A percentile compares a stretch with the other conserved stretches of the same genome.
Conservation (phyloP, 2,797 vertebrate species). For the Mormyrops attenuatus region DNA sequence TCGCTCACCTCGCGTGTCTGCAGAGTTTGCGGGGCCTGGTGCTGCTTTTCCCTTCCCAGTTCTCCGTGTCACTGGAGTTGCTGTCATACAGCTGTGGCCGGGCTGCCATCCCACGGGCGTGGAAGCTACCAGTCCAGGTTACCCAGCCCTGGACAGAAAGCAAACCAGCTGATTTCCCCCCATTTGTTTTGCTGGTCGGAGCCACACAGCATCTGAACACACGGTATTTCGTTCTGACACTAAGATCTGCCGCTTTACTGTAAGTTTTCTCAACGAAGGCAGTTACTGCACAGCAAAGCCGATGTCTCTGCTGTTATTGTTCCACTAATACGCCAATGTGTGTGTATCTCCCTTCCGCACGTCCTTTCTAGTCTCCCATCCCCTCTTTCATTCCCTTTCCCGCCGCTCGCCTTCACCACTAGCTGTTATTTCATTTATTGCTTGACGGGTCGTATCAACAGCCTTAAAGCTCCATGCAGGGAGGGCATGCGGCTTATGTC, state of each 20-base stretch:
- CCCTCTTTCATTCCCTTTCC: background rate
- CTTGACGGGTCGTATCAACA: background rate
- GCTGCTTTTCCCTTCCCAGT: constrained; percentile 77
- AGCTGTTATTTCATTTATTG: background rate
- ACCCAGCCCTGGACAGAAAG: constrained; percentile 58
- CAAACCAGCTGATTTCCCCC: constrained; percentile 36
- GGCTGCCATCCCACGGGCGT: constrained; percentile 80
- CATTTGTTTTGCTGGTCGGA: background rate
- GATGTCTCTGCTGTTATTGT: background rate
- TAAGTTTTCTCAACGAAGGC: background rate
- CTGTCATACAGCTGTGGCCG: constrained; percentile 86
- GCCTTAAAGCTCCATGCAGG: background rate
- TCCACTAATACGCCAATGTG: background rate
- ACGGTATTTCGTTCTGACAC: background rate
- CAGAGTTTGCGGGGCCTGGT: constrained; percentile 84
- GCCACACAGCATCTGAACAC: background rate
- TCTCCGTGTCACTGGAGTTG: constrained; percentile 91
- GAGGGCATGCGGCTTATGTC: background rate
- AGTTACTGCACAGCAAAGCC: background rate
- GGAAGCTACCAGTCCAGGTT: constrained; percentile 60
- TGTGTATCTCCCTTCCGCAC: background rate
- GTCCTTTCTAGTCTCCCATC: background rate
- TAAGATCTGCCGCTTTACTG: background rate
- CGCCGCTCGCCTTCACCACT: background rate
- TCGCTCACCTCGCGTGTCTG: constrained; percentile 80